Conservation (phyloP, 2,888 invertebrate genomes). For the Microctonus hyperodae region DNA sequence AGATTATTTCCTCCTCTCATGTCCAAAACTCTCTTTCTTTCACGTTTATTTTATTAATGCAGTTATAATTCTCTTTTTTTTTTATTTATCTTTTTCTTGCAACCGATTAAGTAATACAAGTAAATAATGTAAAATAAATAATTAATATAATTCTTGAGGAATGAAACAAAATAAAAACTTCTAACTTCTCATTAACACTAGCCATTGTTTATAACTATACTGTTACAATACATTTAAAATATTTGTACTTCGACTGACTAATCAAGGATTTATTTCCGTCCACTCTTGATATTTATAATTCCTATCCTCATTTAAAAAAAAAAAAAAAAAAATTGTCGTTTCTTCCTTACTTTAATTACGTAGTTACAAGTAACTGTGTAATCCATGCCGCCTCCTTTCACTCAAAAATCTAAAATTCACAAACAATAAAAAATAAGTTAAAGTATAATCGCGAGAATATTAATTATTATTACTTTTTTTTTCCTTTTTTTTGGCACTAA, state of each 20-base stretch:
- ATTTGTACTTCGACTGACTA: conserved; percentile 87
- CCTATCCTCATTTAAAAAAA: background rate
- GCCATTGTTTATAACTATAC: conserved; percentile 51
- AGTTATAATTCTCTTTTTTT: conserved; percentile 22
- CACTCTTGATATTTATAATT: background rate
- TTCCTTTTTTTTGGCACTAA: conserved; percentile 51
- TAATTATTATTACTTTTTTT: conserved; percentile 37
- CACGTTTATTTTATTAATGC: conserved; percentile 23
- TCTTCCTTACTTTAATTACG: background rate
- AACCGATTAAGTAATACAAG: conserved; percentile 43
- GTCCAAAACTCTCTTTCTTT: conserved; percentile 23
- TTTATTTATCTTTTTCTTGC: conserved; percentile 25
- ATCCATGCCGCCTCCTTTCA: background rate
- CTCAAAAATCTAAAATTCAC: conserved; percentile 25
- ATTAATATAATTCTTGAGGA: conserved; percentile 47
- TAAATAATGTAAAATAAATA: conserved; percentile 52
- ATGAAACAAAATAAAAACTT: conserved; percentile 50
- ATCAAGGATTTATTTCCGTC: conserved; percentile 64
- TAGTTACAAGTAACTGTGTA: background rate
- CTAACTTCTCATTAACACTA: conserved; percentile 46
- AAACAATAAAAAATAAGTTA: conserved; percentile 41
- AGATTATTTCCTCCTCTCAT: conserved; percentile 9
- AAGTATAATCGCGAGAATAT: conserved; percentile 10
- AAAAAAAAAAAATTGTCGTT: background rate
- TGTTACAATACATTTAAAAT: conserved; percentile 69